A percentile compares a stretch with the other conserved stretches of the same genome.
Evolutionary conservation across 2,888 invertebrate genomes (phyloP).

Genomic region (Ichneumoninae sp.): DNA sequence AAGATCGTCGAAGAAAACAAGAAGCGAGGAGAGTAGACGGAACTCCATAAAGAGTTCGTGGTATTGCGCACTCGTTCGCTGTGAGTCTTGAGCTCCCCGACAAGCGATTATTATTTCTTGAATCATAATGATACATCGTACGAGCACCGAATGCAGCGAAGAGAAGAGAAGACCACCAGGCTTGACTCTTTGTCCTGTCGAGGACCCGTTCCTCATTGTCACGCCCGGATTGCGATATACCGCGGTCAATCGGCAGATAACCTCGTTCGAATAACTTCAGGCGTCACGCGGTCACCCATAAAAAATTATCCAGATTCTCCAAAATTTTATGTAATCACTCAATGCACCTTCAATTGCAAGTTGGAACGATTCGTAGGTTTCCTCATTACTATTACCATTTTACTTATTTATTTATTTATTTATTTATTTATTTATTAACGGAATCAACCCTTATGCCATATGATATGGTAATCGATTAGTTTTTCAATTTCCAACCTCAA

Average conservation of each 20-base stretch:
- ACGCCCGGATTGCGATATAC: constrained; percentile 42
- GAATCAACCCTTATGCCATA: too few species aligned
- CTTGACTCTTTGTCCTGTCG: constrained; percentile 29
- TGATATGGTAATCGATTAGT: too few species aligned
- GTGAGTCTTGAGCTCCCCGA: neutral
- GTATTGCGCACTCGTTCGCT: constrained; percentile 32
- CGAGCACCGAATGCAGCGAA: constrained; percentile 17
- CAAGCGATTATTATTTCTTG: constrained; percentile 46
- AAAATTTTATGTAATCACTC: neutral
- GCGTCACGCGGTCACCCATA: constrained; percentile 16
- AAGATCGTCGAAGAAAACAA: constrained; percentile 19
- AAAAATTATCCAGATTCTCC: neutral
- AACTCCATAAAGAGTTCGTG: constrained; percentile 38
- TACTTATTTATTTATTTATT: too few species aligned
- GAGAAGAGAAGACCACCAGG: constrained; percentile 46
- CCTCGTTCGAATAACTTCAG: constrained; percentile 21
- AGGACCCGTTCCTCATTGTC: constrained; percentile 30
- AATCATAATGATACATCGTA: constrained; percentile 50
- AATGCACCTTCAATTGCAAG: neutral
- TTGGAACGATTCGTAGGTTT: neutral
- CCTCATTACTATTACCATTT: too few species aligned
- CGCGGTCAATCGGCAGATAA: constrained; percentile 14
- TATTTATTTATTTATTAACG: too few species aligned
- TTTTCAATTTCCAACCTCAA: too few species aligned
- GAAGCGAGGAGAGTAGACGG: constrained; percentile 3